phyloP scores from a whole-genome alignment of 2,113 vertebrate species.

The Campylomormyrus tamandua region DNA sequence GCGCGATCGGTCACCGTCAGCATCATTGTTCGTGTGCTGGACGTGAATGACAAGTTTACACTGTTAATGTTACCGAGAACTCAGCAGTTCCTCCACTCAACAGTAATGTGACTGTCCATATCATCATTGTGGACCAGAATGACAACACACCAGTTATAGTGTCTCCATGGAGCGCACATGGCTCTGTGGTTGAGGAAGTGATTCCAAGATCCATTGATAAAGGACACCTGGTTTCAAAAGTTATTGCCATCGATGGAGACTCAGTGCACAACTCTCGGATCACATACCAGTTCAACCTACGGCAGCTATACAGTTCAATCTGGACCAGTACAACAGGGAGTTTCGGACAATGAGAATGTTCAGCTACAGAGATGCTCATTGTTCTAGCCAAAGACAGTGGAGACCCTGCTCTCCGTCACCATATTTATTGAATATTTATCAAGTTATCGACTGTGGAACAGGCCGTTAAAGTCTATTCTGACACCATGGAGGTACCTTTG shows the following conservation, averaged over 20 bases:
- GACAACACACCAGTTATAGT: conserved; percentile 63
- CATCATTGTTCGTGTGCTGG: too few species aligned
- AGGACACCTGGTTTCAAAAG: conserved; percentile 60
- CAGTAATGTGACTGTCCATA: conserved; percentile 59
- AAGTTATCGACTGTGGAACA: conserved; percentile 62
- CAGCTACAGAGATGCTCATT: conserved; percentile 50
- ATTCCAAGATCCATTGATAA: conserved; percentile 60
- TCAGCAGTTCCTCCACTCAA: conserved; percentile 52
- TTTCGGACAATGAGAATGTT: conserved; percentile 56
- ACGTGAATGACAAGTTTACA: too few species aligned
- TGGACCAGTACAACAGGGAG: conserved; percentile 49
- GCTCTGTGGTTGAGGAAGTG: conserved; percentile 59
- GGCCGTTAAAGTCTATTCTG: conserved; percentile 62
- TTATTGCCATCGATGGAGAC: conserved; percentile 57
- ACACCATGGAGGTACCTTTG: conserved; percentile 62
- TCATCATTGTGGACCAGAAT: conserved; percentile 67
- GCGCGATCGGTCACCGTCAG: too few species aligned
- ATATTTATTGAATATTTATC: too few species aligned
- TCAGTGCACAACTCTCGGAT: conserved; percentile 57
- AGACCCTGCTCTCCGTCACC: conserved; percentile 62
- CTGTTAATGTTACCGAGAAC: conserved; percentile 1
- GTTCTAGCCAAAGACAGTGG: conserved; percentile 59
- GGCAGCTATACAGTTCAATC: conserved; percentile 16
- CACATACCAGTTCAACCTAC: conserved; percentile 28
- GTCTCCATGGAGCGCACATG: conserved; percentile 59